Percentiles rank a stretch among this genome's conserved stretches.
phyloP scores from a whole-genome alignment of 2,888 invertebrate species.

The Zaprionus bogoriensis region DNA sequence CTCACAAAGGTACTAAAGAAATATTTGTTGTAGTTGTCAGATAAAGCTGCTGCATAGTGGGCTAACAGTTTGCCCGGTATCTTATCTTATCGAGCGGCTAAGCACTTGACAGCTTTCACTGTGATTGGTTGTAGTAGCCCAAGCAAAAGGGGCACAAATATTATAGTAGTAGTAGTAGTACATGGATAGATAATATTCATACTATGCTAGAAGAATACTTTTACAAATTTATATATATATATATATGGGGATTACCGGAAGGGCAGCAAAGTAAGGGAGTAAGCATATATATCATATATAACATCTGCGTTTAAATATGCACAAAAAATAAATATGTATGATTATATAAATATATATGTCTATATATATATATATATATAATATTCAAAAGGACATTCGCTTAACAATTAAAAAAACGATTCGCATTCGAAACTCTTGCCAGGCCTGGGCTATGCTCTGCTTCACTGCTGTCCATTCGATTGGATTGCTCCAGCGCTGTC shows the following conservation, averaged over 20 bases:
- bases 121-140: slow-evolving; percentile 7
- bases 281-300: slow-evolving; percentile 38
- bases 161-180: no score
- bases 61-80: slow-evolving; percentile 6
- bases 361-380: no score
- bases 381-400: slow-evolving; percentile 51
- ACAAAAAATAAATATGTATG: slow-evolving; percentile 48
- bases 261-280: slow-evolving; percentile 3
- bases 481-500: slow-evolving; percentile 57
- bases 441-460: no score
- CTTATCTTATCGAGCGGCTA: slow-evolving; percentile 45
- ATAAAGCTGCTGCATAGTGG: slow-evolving; percentile 40
- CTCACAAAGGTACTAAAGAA: slow-evolving; percentile 70
- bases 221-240: slow-evolving; percentile 25
- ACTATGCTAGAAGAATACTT: slow-evolving; percentile 37
- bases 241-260: slow-evolving; percentile 3
- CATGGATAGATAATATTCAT: slow-evolving; percentile 18
- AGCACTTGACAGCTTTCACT: slow-evolving; percentile 48
- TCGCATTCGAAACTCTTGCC: neutral
- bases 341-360: slow-evolving; percentile 22
- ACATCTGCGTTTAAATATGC: slow-evolving; percentile 51
- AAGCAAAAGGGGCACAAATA: neutral
- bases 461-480: slow-evolving; percentile 80
- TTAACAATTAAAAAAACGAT: slow-evolving; percentile 60
- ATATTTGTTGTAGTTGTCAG: slow-evolving; percentile 39